Conservation (phyloP, 2,113 vertebrate species). For the Rhadina sibilatrix region DNA sequence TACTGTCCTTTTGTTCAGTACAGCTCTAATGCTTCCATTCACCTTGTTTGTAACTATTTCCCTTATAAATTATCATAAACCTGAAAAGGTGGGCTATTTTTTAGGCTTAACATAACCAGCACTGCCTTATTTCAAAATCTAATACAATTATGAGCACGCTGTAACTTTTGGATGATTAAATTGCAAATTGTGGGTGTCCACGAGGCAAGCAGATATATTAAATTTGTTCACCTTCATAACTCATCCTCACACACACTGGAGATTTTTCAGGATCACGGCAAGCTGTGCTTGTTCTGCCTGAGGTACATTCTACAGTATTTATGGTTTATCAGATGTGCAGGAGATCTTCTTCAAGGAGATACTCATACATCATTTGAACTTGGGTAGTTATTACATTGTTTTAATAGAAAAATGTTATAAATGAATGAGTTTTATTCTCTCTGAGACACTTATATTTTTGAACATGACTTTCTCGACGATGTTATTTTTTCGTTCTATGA, state of each 20-base stretch:
- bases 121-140: constrained; percentile 55
- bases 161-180: constrained; percentile 71
- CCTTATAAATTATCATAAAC: constrained; percentile 21
- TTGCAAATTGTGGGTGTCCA: constrained; percentile 74
- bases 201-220: constrained; percentile 46
- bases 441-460: constrained; percentile 3
- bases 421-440: constrained; percentile 52
- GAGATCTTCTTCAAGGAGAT: constrained; percentile 72
- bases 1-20: background rate
- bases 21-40: background rate
- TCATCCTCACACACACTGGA: background rate
- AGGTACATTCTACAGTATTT: constrained; percentile 44
- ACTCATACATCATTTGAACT: constrained; percentile 37
- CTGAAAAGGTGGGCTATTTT: constrained; percentile 25
- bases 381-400: constrained; percentile 39
- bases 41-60: background rate
- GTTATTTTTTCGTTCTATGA: constrained; percentile 40
- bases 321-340: constrained; percentile 57
- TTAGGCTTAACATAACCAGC: constrained; percentile 19
- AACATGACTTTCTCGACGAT: constrained; percentile 24
- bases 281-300: constrained; percentile 45
- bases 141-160: constrained; percentile 67
- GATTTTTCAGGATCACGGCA: constrained; percentile 24
- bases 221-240: constrained; percentile 56
- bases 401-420: constrained; percentile 63